Evolutionary conservation across 2,113 vertebrate species (phyloP).

Genomic region (Proterorhinus semilunaris): DNA sequence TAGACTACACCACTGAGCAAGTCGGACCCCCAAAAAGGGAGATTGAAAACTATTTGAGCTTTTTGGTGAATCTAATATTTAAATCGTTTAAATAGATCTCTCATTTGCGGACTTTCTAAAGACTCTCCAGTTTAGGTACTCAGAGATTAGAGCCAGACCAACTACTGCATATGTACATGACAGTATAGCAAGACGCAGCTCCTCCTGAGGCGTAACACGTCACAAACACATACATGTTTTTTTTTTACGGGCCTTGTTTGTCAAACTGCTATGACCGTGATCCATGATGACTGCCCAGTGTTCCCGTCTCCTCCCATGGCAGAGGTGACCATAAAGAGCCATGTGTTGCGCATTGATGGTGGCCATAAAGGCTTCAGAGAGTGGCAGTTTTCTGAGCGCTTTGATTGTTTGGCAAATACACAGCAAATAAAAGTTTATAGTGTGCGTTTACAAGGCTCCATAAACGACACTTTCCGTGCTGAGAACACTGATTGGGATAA

Average conservation of each 20-base stretch:
- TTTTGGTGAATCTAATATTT: too few species aligned
- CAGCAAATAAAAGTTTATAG: constrained; percentile 40
- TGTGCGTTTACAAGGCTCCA: constrained; percentile 24
- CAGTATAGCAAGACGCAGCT: too few species aligned
- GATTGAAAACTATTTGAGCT: too few species aligned
- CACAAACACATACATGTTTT: not conserved
- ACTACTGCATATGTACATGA: too few species aligned
- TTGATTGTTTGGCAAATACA: constrained; percentile 32
- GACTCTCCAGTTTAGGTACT: too few species aligned
- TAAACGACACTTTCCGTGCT: constrained; percentile 14
- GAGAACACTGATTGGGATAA: constrained; percentile 11
- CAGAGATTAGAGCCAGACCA: too few species aligned
- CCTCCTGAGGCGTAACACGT: not conserved
- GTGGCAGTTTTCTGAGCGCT: constrained; percentile 1
- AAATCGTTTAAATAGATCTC: too few species aligned
- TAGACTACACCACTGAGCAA: too few species aligned
- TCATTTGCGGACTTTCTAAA: too few species aligned
- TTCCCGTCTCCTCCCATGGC: not conserved
- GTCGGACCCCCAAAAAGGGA: too few species aligned
- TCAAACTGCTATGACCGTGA: not conserved
- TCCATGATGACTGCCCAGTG: not conserved
- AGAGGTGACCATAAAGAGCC: constrained; percentile 1
- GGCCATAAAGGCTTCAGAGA: constrained; percentile 9
- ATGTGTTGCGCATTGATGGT: not conserved
- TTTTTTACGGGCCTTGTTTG: too few species aligned